A percentile compares a stretch with the other conserved stretches of the same genome.
Evolutionary conservation across 2,888 invertebrate genomes (phyloP).

Genomic region (Epinotia ramella): DNA sequence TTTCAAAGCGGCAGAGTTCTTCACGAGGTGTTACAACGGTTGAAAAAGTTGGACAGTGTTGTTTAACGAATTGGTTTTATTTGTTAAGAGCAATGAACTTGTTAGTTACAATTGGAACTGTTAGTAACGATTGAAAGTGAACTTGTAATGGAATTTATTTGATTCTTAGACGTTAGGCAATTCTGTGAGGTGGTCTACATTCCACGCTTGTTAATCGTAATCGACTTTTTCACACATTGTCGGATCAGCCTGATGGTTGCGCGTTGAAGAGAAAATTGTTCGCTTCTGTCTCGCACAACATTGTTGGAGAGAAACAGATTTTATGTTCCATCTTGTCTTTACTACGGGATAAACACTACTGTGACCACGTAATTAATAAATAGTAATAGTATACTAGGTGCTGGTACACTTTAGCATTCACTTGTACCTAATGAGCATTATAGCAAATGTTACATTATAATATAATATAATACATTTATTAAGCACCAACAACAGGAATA

Average conservation of each 20-base stretch:
- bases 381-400: no score
- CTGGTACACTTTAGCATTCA: no score
- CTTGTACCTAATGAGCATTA: no score
- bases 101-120: conserved; percentile 27
- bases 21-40: background rate
- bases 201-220: conserved; percentile 5
- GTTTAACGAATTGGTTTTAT: conserved; percentile 23
- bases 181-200: conserved; percentile 19
- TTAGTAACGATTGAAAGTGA: conserved; percentile 39
- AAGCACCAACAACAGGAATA: no score
- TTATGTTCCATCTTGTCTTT: no score
- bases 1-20: conserved; percentile 21
- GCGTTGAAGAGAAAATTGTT: background rate
- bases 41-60: background rate
- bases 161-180: conserved; percentile 31
- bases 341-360: no score
- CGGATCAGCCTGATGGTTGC: background rate
- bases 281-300: no score
- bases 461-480: no score
- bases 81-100: conserved; percentile 32
- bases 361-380: no score
- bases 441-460: no score
- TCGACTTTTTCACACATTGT: conserved; percentile 21
- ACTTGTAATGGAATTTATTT: conserved; percentile 32
- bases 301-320: no score